These are phyloP conservation scores for Nannoperca obscura DNA, from an alignment of 2,797 vertebrate genomes.

Conservation along the genomic window DNA sequence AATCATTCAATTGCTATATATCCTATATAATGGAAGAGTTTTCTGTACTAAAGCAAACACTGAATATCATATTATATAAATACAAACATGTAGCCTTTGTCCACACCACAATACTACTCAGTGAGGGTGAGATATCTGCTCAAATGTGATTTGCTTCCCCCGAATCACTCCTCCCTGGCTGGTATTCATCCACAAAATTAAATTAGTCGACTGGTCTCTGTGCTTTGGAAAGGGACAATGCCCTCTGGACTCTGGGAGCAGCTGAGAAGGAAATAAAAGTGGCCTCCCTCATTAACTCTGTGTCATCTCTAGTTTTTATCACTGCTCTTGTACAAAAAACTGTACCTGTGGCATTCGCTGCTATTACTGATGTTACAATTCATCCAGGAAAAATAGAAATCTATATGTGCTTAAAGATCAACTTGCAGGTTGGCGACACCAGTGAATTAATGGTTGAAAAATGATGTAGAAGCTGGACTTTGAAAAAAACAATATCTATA, in stretches of 20 bases:
- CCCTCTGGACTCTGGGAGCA: slow-evolving; percentile 59
- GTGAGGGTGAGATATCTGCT: slow-evolving; percentile 48
- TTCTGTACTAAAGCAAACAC: slow-evolving; percentile 15
- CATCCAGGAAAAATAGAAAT: background rate
- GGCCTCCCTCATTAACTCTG: slow-evolving; percentile 46
- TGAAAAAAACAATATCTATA: background rate
- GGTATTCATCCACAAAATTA: slow-evolving; percentile 61
- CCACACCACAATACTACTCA: background rate
- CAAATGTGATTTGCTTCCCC: slow-evolving; percentile 61
- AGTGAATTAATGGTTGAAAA: background rate
- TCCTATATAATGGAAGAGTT: background rate
- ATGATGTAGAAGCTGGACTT: background rate
- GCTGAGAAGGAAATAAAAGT: slow-evolving; percentile 62
- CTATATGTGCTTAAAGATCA: background rate
- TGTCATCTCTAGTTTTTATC: slow-evolving; percentile 37
- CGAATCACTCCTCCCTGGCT: slow-evolving; percentile 49
- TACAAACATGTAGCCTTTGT: slow-evolving; percentile 13
- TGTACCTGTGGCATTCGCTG: slow-evolving; percentile 8
- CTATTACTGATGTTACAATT: background rate
- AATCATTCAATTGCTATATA: background rate
- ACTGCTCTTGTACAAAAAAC: slow-evolving; percentile 1
- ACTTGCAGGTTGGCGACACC: background rate
- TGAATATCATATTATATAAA: slow-evolving; percentile 12
- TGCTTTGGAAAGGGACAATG: slow-evolving; percentile 56
- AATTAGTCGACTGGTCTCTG: slow-evolving; percentile 62